Conservation (phyloP, 2,113 vertebrate genomes). For the Boleophthalmus pectinirostris region DNA sequence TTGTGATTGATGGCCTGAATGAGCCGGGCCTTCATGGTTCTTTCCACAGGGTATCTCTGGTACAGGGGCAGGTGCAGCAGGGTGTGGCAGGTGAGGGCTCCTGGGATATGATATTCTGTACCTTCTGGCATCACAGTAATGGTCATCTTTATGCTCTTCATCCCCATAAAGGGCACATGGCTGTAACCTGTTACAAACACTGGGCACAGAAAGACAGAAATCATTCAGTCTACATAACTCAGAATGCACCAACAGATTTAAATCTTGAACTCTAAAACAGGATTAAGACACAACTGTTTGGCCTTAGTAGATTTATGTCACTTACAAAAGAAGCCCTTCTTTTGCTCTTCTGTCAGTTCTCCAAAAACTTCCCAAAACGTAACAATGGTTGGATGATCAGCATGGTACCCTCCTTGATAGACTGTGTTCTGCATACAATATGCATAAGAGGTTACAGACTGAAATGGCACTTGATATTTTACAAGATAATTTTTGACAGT, state of each 20-base stretch:
- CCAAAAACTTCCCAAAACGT: conserved; percentile 87
- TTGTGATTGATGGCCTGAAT: conserved; percentile 71
- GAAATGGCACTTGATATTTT: not conserved
- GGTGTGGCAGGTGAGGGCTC: conserved; percentile 69
- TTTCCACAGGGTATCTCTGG: conserved; percentile 66
- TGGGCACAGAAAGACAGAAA: conserved; percentile 29
- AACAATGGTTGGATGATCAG: conserved; percentile 73
- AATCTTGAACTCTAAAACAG: not conserved
- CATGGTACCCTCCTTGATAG: conserved; percentile 72
- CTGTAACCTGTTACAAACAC: conserved; percentile 82
- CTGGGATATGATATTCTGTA: conserved; percentile 70
- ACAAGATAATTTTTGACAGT: too few species aligned
- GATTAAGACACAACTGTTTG: not conserved
- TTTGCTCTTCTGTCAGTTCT: conserved; percentile 71
- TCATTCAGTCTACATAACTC: not conserved
- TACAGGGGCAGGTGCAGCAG: conserved; percentile 76
- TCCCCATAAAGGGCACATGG: conserved; percentile 72
- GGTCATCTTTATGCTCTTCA: conserved; percentile 70
- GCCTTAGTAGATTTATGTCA: conserved; percentile 2
- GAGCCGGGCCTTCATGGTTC: conserved; percentile 70
- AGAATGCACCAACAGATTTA: not conserved
- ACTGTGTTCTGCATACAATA: conserved; percentile 72
- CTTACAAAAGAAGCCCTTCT: conserved; percentile 84
- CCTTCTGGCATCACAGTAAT: conserved; percentile 49
- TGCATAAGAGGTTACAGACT: not conserved